Conservation (phyloP, 2,797 vertebrate species). For the Rhadinocentrus ornatus region DNA sequence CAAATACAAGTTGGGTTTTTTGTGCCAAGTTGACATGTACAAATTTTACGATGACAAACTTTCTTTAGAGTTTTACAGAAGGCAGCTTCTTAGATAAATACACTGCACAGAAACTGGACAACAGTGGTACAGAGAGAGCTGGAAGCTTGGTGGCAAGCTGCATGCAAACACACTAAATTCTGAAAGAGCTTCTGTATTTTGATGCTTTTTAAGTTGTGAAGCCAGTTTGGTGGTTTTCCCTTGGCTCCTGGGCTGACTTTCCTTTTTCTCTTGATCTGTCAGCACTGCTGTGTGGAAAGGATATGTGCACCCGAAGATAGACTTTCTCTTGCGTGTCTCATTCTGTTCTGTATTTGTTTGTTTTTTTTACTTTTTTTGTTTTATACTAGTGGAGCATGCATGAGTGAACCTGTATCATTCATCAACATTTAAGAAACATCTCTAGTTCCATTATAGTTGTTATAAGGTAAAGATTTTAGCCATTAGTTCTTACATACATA, state of each 20-base stretch:
- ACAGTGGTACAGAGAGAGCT: background rate
- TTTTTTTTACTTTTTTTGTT: slow-evolving; percentile 17
- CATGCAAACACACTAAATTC: slow-evolving; percentile 9
- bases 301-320: slow-evolving; percentile 31
- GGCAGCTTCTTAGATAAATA: slow-evolving; percentile 15
- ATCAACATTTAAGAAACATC: slow-evolving; percentile 13
- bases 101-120: slow-evolving; percentile 10
- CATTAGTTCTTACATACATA: background rate
- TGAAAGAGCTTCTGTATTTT: slow-evolving; percentile 12
- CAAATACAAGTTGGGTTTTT: too few relatives aligned
- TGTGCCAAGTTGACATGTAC: too few relatives aligned
- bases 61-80: too few relatives aligned
- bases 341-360: too few relatives aligned
- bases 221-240: slow-evolving; percentile 37
- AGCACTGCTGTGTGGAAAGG: slow-evolving; percentile 25
- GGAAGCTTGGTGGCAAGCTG: background rate
- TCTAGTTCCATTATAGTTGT: background rate
- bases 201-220: slow-evolving; percentile 35
- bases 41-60: too few relatives aligned
- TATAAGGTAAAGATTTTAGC: background rate
- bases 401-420: slow-evolving; percentile 34
- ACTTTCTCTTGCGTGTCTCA: too few relatives aligned
- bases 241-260: slow-evolving; percentile 17
- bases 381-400: slow-evolving; percentile 14
- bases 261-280: slow-evolving; percentile 36